Evolutionary conservation across 2,797 vertebrate genomes (phyloP).

Genomic region (Danio tinwini): DNA sequence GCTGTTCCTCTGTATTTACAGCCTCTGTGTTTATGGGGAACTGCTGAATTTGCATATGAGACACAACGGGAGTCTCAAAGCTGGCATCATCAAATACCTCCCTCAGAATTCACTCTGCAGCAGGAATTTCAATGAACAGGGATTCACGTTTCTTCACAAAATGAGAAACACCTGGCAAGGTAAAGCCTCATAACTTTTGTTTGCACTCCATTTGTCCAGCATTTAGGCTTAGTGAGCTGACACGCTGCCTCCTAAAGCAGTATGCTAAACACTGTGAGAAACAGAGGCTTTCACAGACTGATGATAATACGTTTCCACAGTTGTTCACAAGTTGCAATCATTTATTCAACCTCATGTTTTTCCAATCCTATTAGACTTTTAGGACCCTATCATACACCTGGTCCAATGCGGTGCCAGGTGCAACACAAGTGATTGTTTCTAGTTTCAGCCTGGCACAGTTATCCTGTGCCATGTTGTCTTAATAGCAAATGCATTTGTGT

Average conservation of each 20-base stretch:
- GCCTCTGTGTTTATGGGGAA: constrained; percentile 52
- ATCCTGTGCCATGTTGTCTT: too few relatives aligned
- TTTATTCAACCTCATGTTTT: too few relatives aligned
- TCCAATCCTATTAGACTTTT: too few relatives aligned
- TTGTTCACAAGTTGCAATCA: not conserved
- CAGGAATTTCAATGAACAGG: constrained; percentile 50
- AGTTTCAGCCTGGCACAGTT: too few relatives aligned
- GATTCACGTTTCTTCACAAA: constrained; percentile 59
- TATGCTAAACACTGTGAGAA: not conserved
- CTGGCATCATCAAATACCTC: constrained; percentile 55
- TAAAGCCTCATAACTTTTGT: constrained; percentile 44
- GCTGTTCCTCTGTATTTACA: constrained; percentile 57
- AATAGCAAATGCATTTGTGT: too few relatives aligned
- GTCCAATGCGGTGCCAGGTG: too few relatives aligned
- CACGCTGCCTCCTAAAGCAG: not conserved
- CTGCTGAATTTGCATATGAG: constrained; percentile 62
- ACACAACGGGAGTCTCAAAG: constrained; percentile 60
- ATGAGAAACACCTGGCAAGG: constrained; percentile 66
- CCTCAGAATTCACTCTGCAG: constrained; percentile 57
- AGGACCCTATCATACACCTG: too few relatives aligned
- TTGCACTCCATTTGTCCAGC: constrained; percentile 36
- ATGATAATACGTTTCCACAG: too few relatives aligned
- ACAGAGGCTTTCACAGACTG: not conserved
- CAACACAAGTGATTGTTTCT: too few relatives aligned
- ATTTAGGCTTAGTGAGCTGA: not conserved